A percentile compares a stretch with the other conserved stretches of the same genome.
Conservation (phyloP, 2,797 vertebrate genomes). For the Lophius americanus region DNA sequence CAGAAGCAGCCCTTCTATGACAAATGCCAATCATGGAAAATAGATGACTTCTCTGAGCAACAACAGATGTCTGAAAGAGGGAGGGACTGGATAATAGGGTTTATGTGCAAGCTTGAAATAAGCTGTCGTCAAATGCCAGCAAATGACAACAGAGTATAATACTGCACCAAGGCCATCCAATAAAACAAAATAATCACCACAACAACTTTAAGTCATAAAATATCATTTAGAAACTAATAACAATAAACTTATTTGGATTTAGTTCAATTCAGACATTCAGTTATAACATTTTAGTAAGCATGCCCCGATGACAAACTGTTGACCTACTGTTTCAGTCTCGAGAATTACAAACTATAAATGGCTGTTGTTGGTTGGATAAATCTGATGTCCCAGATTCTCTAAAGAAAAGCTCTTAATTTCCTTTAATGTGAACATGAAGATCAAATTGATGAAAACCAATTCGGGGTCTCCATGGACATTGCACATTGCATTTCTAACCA, state of each 20-base stretch:
- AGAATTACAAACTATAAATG: background rate
- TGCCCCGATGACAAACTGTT: background rate
- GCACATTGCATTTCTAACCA: background rate
- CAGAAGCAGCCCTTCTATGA: conserved; percentile 31
- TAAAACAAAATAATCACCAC: background rate
- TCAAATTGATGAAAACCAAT: background rate
- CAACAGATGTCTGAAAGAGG: conserved; percentile 36
- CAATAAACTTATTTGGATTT: background rate
- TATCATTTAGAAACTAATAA: conserved; percentile 10
- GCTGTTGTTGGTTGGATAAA: background rate
- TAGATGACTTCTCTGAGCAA: conserved; percentile 38
- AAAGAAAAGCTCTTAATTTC: background rate
- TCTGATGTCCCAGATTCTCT: background rate
- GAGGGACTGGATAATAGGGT: conserved; percentile 50
- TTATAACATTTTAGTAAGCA: background rate
- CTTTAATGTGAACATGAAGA: background rate
- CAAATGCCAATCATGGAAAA: conserved; percentile 59
- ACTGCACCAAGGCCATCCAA: conserved; percentile 6
- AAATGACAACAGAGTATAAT: conserved; percentile 2
- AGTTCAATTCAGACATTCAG: background rate
- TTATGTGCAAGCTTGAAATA: conserved; percentile 45
- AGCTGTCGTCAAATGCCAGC: conserved; percentile 38
- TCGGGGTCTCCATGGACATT: background rate
- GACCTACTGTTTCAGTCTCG: background rate
- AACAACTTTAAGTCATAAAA: background rate